Conservation (phyloP, 2,797 vertebrate genomes). For the Iguana delicatissima region DNA sequence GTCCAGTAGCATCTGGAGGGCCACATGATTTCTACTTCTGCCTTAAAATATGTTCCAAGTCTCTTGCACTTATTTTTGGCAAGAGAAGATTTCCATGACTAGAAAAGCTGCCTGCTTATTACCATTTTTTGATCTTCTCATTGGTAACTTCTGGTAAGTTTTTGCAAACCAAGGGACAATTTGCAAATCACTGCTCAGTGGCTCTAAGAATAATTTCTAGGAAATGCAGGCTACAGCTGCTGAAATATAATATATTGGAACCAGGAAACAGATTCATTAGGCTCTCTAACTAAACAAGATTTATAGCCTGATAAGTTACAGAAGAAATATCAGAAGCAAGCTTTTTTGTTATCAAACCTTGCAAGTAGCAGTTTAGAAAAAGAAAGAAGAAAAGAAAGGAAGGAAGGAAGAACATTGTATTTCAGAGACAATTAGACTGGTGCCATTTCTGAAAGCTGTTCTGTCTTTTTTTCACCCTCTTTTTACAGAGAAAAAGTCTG, state of each 20-base stretch:
- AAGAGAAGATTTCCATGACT: neutral
- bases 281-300: constrained; percentile 44
- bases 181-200: neutral
- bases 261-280: constrained; percentile 53
- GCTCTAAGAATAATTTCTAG: constrained; percentile 46
- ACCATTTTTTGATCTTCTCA: neutral
- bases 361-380: constrained; percentile 19
- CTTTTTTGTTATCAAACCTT: constrained; percentile 42
- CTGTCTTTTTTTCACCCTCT: constrained; percentile 48
- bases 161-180: neutral
- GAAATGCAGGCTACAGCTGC: constrained; percentile 48
- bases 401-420: constrained; percentile 10
- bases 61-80: neutral
- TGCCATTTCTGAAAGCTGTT: constrained; percentile 62
- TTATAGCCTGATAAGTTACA: constrained; percentile 34
- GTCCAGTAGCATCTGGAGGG: too few relatives aligned
- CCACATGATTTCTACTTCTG: too few relatives aligned
- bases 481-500: constrained; percentile 26
- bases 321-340: constrained; percentile 11
- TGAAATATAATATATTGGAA: constrained; percentile 51
- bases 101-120: neutral
- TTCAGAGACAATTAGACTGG: constrained; percentile 52
- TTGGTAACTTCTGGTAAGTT: neutral
- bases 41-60: too few relatives aligned
- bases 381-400: neutral